A percentile compares a stretch with the other conserved stretches of the same genome.
These are phyloP conservation scores for Coregonus suidteri DNA, from an alignment of 2,797 vertebrate genomes.

Conservation along the genomic window DNA sequence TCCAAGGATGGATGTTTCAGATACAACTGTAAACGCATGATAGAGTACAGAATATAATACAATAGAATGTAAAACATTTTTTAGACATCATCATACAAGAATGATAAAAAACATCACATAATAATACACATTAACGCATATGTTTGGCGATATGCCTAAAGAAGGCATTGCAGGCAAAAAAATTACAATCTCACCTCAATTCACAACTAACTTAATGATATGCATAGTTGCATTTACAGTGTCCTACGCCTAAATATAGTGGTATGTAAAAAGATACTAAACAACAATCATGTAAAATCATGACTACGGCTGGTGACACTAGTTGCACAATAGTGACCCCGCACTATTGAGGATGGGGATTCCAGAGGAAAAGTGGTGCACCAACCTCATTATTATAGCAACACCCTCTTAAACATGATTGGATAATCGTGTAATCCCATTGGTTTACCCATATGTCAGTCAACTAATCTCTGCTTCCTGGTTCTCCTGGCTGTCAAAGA, in stretches of 20 bases:
- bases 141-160: neutral
- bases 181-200: neutral
- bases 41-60: neutral
- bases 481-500: slow-evolving; percentile 58
- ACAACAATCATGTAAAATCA: neutral
- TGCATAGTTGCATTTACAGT: neutral
- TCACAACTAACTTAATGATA: neutral
- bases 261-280: neutral
- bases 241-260: neutral
- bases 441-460: slow-evolving; percentile 49
- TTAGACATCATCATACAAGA: neutral
- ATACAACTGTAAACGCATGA: neutral
- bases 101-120: neutral
- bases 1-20: neutral
- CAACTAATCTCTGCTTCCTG: slow-evolving; percentile 52
- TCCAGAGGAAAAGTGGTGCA: slow-evolving; percentile 33
- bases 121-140: no score
- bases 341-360: slow-evolving; percentile 21
- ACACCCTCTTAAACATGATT: slow-evolving; percentile 50
- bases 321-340: neutral
- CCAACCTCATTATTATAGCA: slow-evolving; percentile 21
- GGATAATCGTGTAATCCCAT: slow-evolving; percentile 46
- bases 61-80: neutral
- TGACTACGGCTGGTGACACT: neutral
- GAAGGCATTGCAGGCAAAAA: neutral